A percentile compares a stretch with the other conserved stretches of the same genome.
Evolutionary conservation across 1,140 invertebrate genomes (phyloP).

Genomic region (Radopholus similis): DNA sequence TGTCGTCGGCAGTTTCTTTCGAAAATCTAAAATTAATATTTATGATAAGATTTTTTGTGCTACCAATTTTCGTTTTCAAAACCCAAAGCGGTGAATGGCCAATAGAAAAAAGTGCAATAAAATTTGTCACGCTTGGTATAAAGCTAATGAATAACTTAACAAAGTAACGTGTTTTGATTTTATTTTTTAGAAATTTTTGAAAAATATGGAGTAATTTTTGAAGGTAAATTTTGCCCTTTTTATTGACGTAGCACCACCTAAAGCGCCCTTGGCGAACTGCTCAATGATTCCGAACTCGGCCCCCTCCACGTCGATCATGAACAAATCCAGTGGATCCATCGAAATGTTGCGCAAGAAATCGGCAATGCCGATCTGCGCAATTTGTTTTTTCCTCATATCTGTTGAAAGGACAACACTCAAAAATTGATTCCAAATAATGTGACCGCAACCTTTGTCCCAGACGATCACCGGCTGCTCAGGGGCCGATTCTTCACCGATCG

Average conservation of each 20-base stretch:
- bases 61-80: too few relatives aligned
- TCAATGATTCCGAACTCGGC: conserved; percentile 20
- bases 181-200: not conserved
- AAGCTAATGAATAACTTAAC: not conserved
- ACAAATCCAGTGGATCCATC: conserved; percentile 7
- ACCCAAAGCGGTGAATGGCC: too few relatives aligned
- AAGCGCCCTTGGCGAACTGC: conserved; percentile 1
- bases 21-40: not conserved
- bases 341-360: not conserved
- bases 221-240: not conserved
- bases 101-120: too few relatives aligned
- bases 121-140: too few relatives aligned
- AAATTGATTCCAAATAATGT: not conserved
- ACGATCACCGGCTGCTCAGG: not conserved
- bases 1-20: not conserved
- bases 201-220: not conserved
- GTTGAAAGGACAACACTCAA: not conserved
- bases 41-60: too few relatives aligned
- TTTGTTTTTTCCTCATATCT: not conserved
- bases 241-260: too few relatives aligned
- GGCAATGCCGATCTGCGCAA: conserved; percentile 11
- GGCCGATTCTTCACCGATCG: not conserved
- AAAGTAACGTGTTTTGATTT: not conserved
- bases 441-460: not conserved
- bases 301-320: conserved; percentile 15